Conservation (phyloP, 1,140 invertebrate species). For the Homalodisca vitripennis region DNA sequence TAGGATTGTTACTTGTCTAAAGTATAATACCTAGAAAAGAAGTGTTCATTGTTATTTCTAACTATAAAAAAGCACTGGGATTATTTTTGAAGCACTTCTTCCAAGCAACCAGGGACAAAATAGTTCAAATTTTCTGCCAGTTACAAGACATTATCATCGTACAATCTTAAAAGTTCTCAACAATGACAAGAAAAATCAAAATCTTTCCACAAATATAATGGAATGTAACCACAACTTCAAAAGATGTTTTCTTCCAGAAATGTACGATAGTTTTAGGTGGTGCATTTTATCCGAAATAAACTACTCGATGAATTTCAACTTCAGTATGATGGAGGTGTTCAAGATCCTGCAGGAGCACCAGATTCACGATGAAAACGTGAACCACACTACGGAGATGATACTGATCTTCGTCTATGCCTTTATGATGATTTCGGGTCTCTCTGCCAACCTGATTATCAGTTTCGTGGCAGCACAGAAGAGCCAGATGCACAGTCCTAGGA, state of each 20-base stretch:
- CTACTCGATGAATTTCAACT: constrained; percentile 37
- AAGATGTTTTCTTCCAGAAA: background rate
- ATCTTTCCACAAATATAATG: background rate
- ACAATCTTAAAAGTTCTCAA: no score
- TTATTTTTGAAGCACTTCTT: no score
- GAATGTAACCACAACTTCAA: background rate
- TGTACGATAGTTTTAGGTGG: background rate
- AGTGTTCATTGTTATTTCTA: no score
- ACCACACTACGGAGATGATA: constrained; percentile 37
- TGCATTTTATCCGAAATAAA: background rate
- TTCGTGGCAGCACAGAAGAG: constrained; percentile 47
- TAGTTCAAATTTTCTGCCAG: no score
- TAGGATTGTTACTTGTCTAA: no score
- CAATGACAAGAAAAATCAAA: no score
- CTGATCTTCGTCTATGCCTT: constrained; percentile 39
- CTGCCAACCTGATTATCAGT: constrained; percentile 49
- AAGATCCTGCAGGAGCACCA: constrained; percentile 38
- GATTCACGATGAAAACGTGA: constrained; percentile 36
- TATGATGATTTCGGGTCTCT: constrained; percentile 37
- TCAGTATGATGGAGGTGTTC: constrained; percentile 40
- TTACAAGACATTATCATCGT: no score
- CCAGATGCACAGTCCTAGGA: constrained; percentile 56
- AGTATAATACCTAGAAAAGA: no score
- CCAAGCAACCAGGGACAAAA: no score
- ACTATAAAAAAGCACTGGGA: no score